Evolutionary conservation across 1,140 invertebrate genomes (phyloP).

Genomic region (Drosophila nannoptera): DNA sequence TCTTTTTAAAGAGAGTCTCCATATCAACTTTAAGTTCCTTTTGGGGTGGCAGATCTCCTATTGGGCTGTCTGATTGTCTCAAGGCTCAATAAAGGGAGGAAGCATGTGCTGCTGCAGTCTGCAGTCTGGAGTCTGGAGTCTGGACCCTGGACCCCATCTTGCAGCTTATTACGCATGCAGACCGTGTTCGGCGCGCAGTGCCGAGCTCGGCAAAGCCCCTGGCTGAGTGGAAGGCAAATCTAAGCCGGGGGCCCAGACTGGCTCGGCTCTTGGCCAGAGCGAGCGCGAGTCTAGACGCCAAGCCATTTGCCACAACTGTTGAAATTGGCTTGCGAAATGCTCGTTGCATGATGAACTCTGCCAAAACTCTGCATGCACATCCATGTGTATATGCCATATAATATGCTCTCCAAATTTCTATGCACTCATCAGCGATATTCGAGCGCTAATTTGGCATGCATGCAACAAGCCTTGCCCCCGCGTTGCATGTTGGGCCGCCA

Average conservation of each 20-base stretch:
- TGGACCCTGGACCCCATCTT: background rate
- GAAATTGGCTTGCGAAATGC: constrained; percentile 14
- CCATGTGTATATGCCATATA: background rate
- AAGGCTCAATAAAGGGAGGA: background rate
- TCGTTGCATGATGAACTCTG: constrained; percentile 16
- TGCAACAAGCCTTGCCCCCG: constrained; percentile 39
- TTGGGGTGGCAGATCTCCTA: background rate
- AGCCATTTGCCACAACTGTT: constrained; percentile 18
- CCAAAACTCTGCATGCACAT: constrained; percentile 4
- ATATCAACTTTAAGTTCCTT: no score
- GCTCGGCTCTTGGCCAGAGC: no score
- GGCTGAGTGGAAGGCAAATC: constrained; percentile 54
- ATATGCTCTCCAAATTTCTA: constrained; percentile 3
- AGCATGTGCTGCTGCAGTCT: no score
- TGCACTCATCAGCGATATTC: background rate
- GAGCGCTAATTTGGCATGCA: constrained; percentile 44
- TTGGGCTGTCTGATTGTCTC: background rate
- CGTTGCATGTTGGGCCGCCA: constrained; percentile 50
- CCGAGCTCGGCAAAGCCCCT: constrained; percentile 31
- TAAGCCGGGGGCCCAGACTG: constrained; percentile 29
- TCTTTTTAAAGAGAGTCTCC: no score
- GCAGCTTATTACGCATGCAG: constrained; percentile 65
- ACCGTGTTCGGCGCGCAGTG: constrained; percentile 55
- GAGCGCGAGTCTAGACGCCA: constrained; percentile 28
- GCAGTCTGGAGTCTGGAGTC: background rate